Evolutionary conservation across 2,797 vertebrate species (phyloP), one percentile per base, ranked within the genome.

Genomic region (Chelon labrosus): DNA sequence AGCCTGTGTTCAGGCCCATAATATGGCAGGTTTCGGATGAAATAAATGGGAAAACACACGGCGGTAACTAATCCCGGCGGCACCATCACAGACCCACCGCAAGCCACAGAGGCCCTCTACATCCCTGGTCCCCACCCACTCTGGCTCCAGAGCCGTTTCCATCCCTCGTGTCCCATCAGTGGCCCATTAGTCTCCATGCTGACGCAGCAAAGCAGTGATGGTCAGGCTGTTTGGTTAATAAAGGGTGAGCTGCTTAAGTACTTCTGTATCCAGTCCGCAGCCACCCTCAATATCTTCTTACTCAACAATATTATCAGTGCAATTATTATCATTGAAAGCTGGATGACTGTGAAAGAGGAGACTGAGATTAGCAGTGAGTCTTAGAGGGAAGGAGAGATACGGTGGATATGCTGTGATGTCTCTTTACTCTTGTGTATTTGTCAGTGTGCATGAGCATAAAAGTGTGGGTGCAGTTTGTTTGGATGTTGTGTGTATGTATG

Each of bases 41-140:
- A 87, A 84, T 85, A 76, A 91, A 87, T 84, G 76, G 80, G 80
- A 87, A 89, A 88, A 85, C 88, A 89, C 80, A 81, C 81, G 88
- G 77, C 56, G 66, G 81, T 90, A 87, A 83, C 86, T 89, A 85
- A 90, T 88, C 82, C 87, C 74, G 38, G 64, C 77, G 69, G 76
- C 85, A 90, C 83, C 85, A 83, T 88, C 82, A 72, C 79, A 81
- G 66, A 52, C 79, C 82, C 75, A 65, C 89, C 89, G 73, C 89
- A 90, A 91, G 80, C 89, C 84, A 77, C 89, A 89, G 69, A 81
- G 65, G 70, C 80, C 71, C 72, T 82, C 77, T 70, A 68, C 52
- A 20, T 72, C 46, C 61, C 75, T 19, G 53, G 61, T 78, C 88
- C 73, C 85, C 84, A 82, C 86, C 85, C 78, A 77, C 69, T 86